Evolutionary conservation across 1,140 invertebrate species (phyloP), one percentile per base, ranked within the genome.

Genomic region (Sarcophaga bullata): DNA sequence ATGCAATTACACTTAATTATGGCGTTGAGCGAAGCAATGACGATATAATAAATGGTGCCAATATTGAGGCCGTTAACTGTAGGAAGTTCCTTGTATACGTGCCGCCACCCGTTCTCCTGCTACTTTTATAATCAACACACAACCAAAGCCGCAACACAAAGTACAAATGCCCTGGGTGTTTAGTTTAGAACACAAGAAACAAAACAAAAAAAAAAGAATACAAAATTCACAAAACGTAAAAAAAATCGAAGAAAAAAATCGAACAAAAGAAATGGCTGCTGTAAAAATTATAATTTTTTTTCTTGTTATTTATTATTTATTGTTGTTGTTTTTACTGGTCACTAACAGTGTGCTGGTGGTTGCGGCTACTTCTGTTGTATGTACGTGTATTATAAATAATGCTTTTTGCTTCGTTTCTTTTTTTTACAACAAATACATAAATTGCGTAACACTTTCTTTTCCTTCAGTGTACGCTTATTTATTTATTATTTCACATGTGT

Each of bases 381-480:
- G 15, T 37, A 37, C 8, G 4, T 80, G 37, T n/a, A 11, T n/a
- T 47, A 10, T 19, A 48, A 62, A 9, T 72, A 62, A 81, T 73
- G 62, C 62, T 81, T 73, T 72, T 62, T 82, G 73, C 54, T 81
- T 82, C 81, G 73, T 58, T 80, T 37, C 37, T 76, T 49, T 17
- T 50, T 82, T 80, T 78, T 68, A 82, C 76, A 82, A 49, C 11
- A 72, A 48, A 73, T 58, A 25, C 50, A 73, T 15, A 19, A 82
- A 80, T 83, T 83, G 82, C 82, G 82, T 83, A 83, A 83, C 80
- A 78, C 80, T 81, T 83, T 83, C 80, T 81, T 81, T 83, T 83
- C 80, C 75, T 75, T 75, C 82, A 83, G 80, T 83, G 78, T 83
- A 83, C n/a, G 15, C 17, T 17, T 6, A 7, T 25, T 25, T 7